A percentile compares a stretch with the other conserved stretches of the same genome.
Evolutionary conservation across 2,797 vertebrate genomes (phyloP).

Genomic region (Urocyon cinereoargenteus): DNA sequence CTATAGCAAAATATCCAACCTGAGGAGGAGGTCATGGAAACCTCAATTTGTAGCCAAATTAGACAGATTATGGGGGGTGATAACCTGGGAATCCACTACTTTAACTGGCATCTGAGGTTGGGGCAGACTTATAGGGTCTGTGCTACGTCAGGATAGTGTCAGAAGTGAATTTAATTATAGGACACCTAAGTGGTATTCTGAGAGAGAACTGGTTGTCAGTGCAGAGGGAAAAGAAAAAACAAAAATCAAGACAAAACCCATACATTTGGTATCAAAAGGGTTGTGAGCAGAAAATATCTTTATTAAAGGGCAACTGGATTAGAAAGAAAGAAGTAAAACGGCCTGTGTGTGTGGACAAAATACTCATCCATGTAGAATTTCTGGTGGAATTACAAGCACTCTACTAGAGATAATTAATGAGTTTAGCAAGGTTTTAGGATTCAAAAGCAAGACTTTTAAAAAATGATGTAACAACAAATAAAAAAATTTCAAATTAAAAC

Average conservation of each 20-base stretch:
- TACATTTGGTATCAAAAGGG: not conserved
- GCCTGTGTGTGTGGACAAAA: not conserved
- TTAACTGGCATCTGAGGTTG: not conserved
- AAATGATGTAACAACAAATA: not conserved
- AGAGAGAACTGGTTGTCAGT: not conserved
- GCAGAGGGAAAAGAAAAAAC: not conserved
- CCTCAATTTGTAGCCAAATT: not conserved
- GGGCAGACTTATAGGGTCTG: not conserved
- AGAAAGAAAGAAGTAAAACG: not conserved
- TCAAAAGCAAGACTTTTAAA: not conserved
- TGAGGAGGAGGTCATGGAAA: not conserved
- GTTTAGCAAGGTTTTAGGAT: not conserved
- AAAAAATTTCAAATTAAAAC: not conserved
- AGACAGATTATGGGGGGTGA: not conserved
- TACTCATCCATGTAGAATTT: not conserved
- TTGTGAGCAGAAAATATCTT: not conserved
- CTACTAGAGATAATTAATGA: not conserved
- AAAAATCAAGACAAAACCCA: not conserved
- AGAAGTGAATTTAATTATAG: not conserved
- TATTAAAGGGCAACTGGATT: not conserved
- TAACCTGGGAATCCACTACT: not conserved
- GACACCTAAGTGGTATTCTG: not conserved
- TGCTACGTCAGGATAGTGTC: not conserved
- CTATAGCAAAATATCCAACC: not conserved
- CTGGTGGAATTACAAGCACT: not conserved